Conservation (phyloP, 1,140 invertebrate species). For the Caerostris darwini region DNA sequence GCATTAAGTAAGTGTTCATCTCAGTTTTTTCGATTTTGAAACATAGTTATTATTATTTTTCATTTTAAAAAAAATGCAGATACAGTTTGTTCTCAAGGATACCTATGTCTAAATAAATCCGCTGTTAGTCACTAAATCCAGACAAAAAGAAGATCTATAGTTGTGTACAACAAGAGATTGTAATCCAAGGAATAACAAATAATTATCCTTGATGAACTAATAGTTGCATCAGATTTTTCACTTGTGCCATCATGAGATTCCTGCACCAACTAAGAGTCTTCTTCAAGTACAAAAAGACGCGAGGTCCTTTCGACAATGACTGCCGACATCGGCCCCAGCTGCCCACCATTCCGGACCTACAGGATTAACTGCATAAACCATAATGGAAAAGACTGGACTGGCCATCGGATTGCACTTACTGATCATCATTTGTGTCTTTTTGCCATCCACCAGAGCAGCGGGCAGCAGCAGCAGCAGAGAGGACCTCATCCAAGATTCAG, state of each 20-base stretch:
- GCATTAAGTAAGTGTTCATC: too few species aligned
- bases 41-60: too few species aligned
- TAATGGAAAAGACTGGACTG: conserved; percentile 26
- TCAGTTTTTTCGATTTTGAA: too few species aligned
- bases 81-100: neutral
- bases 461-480: neutral
- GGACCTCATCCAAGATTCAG: conserved; percentile 63
- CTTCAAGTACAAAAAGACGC: neutral
- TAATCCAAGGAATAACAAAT: neutral
- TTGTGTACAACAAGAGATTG: neutral
- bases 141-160: neutral
- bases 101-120: neutral
- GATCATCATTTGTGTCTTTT: neutral
- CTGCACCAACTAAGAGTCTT: neutral
- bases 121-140: neutral
- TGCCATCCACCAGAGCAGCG: neutral
- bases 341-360: neutral
- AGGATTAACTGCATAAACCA: neutral
- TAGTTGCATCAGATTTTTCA: neutral
- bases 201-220: neutral
- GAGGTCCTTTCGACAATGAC: neutral
- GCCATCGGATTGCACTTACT: neutral
- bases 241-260: neutral
- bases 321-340: neutral
- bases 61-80: neutral